Evolutionary conservation across 2,797 vertebrate genomes (phyloP), one percentile per base, ranked within the genome.

Genomic region (Eulemur albifrons): DNA sequence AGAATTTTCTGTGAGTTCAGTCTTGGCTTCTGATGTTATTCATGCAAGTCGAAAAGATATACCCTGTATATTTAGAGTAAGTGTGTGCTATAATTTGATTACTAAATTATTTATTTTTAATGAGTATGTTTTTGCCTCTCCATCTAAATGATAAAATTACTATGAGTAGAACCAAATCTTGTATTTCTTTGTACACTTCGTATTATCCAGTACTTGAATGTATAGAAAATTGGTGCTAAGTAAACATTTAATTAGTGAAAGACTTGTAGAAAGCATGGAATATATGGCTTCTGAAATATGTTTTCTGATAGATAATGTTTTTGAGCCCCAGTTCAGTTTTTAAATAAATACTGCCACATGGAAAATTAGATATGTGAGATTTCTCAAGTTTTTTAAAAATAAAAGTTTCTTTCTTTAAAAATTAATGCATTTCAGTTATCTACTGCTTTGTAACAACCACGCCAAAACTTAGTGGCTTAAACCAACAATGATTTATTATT

Each of bases 11-110:
- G 99, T 99, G 97, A 99, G 99, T 95, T 99, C 99, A 48, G 99
- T 99, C 92, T 98, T 99, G 98, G 99, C 99, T 75, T 99, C 99
- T 45, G 99, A 99, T 97, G 99, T 99, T 98, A 99, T 99, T 98
- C 99, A 99, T 72, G 99, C 99, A 95, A 99, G 98, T 98, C 99
- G 99, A 97, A 99, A 99, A 98, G 99, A 99, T 98, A 99, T 99
- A 96, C 99, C 99, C 17, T 99, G 99, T 97, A 99, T 99, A 98
- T 99, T 99, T 98, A 99, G 99, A 98, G 99, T 99, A 97, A 99
- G 99, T 98, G 20, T 96, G 11, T 54, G n/a, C 80, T 91, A 72
- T 90, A 94, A 83, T 85, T 52, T 75, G 20, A 38, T 94, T 57
- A 63, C 59, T 83, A 65, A 84, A 43, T 4, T 93, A 38, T 17